Conservation (phyloP, 2,797 vertebrate genomes). For the Numenius phaeopus region DNA sequence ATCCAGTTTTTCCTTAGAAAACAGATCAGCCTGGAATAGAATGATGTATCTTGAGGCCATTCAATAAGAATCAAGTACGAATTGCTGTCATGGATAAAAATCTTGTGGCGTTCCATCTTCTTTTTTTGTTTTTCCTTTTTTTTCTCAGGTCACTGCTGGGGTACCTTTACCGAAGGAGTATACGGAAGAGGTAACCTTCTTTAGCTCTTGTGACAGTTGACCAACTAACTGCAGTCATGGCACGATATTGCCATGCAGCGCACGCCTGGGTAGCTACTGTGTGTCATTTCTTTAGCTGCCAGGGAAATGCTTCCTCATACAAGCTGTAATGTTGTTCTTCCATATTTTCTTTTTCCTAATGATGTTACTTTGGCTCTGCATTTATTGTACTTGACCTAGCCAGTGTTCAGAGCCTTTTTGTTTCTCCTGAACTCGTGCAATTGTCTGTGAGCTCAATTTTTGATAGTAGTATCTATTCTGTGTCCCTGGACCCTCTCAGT, state of each 20-base stretch:
- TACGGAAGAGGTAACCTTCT: constrained; percentile 88
- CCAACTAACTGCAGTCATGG: background rate
- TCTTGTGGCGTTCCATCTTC: background rate
- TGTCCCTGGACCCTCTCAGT: background rate
- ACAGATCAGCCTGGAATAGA: background rate
- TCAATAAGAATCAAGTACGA: background rate
- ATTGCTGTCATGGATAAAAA: background rate
- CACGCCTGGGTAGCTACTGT: background rate
- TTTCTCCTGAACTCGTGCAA: background rate
- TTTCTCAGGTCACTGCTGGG: constrained; percentile 91
- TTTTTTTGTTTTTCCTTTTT: background rate
- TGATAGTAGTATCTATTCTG: background rate
- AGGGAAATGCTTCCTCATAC: background rate
- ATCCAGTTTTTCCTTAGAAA: background rate
- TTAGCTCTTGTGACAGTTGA: background rate
- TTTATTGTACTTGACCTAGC: background rate
- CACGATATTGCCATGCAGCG: background rate
- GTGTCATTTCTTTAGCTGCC: background rate
- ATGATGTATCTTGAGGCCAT: background rate
- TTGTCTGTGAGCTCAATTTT: background rate
- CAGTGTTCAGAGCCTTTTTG: background rate
- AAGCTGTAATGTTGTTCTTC: background rate
- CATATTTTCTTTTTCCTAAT: background rate
- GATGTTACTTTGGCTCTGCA: background rate
- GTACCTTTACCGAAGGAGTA: constrained; percentile 94